Evolutionary conservation across 2,888 invertebrate species (phyloP).

Genomic region (Chesias legatella): DNA sequence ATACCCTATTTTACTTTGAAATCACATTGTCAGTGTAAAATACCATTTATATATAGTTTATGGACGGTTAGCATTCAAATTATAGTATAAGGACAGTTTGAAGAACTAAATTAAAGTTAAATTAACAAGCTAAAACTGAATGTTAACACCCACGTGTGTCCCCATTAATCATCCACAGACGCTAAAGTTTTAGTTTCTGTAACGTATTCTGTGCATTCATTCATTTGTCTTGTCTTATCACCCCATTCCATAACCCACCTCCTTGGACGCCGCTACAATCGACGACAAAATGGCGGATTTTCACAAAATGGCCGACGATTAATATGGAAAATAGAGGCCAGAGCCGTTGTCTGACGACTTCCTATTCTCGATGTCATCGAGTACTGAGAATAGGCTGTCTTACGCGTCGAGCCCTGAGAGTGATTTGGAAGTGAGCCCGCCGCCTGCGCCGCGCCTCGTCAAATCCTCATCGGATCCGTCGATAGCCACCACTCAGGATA

Average conservation of each 20-base stretch:
- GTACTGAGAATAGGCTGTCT: slow-evolving; percentile 89
- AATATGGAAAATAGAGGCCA: slow-evolving; percentile 86
- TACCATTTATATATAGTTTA: slow-evolving; percentile 46
- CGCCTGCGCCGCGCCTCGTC: slow-evolving; percentile 88
- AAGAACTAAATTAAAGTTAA: not conserved
- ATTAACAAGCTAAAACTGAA: slow-evolving; percentile 30
- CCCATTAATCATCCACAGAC: slow-evolving; percentile 68
- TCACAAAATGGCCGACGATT: slow-evolving; percentile 45
- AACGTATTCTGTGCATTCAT: slow-evolving; percentile 66
- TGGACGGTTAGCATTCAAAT: slow-evolving; percentile 39
- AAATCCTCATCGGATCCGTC: slow-evolving; percentile 97
- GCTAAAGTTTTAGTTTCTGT: slow-evolving; percentile 70
- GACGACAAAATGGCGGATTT: slow-evolving; percentile 50
- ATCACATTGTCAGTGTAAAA: slow-evolving; percentile 57
- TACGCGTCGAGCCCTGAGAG: slow-evolving; percentile 98
- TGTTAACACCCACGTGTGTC: slow-evolving; percentile 59
- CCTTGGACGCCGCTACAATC: slow-evolving; percentile 59
- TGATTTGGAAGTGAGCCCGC: slow-evolving; percentile 89
- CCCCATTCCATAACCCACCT: slow-evolving; percentile 78
- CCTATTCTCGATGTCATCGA: slow-evolving; percentile 98
- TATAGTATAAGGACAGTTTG: not conserved
- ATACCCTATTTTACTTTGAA: slow-evolving; percentile 28
- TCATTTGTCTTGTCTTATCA: slow-evolving; percentile 79
- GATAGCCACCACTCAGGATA: slow-evolving; percentile 95
- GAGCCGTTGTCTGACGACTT: slow-evolving; percentile 98